Evolutionary conservation across 2,888 invertebrate species (phyloP).

Genomic region (Horisme vitalbata): DNA sequence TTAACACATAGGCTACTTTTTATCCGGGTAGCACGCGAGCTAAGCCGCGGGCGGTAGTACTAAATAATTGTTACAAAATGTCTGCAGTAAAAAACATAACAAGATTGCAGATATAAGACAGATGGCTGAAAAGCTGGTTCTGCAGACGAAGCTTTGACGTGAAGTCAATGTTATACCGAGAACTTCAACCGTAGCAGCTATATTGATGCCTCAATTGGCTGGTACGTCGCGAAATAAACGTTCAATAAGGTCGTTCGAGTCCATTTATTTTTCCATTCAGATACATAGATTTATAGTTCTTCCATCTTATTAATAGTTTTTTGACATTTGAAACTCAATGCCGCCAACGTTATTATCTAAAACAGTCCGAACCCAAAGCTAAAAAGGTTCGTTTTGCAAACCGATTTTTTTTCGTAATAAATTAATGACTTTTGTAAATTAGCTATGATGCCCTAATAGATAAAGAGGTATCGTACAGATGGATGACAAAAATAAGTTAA

Average conservation of each 20-base stretch:
- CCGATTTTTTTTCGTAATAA: no score
- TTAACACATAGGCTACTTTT: no score
- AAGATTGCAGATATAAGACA: neutral
- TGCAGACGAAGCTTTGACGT: slow-evolving; percentile 6
- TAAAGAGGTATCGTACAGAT: no score
- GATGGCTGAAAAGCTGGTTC: slow-evolving; percentile 2
- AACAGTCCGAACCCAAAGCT: no score
- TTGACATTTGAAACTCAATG: no score
- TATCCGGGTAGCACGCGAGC: no score
- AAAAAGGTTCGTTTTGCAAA: no score
- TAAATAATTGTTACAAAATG: neutral
- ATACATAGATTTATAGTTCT: neutral
- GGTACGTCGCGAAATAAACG: neutral
- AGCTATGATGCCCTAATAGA: no score
- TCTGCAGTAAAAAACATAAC: neutral
- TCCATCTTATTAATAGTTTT: no score
- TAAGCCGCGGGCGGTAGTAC: no score
- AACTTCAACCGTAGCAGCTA: slow-evolving; percentile 5
- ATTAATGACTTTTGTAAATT: neutral
- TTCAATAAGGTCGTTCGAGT: neutral
- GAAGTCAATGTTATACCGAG: slow-evolving; percentile 1
- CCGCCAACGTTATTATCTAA: no score
- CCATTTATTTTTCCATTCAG: neutral
- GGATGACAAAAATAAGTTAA: no score
- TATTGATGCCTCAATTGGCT: slow-evolving; percentile 9